A percentile compares a stretch with the other conserved stretches of the same genome.
Conservation (phyloP, 1,140 invertebrate species). For the Trichomalopsis sarcophagae region DNA sequence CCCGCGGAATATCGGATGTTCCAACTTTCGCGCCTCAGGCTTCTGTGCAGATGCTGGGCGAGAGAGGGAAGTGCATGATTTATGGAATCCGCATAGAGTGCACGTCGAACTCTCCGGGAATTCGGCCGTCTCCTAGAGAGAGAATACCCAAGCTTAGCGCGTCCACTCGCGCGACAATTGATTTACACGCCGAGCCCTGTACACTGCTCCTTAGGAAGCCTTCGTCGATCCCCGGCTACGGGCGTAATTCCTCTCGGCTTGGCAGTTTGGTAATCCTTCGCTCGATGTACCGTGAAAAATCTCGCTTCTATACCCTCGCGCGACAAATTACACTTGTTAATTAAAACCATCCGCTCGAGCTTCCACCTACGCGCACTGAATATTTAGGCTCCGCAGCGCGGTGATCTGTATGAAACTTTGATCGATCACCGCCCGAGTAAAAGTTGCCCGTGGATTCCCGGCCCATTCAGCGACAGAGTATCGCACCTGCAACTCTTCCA, state of each 20-base stretch:
- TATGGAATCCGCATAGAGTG: background rate
- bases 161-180: slow-evolving; percentile 68
- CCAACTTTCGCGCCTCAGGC: background rate
- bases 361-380: background rate
- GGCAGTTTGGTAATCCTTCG: background rate
- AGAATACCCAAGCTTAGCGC: slow-evolving; percentile 58
- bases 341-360: background rate
- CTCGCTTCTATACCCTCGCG: background rate
- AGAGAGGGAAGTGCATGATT: background rate
- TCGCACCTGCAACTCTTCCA: slow-evolving; percentile 63
- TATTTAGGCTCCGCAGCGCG: background rate
- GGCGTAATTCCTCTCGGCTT: background rate
- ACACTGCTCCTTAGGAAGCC: background rate
- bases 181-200: slow-evolving; percentile 60
- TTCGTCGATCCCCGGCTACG: background rate
- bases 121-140: slow-evolving; percentile 49
- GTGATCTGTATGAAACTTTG: slow-evolving; percentile 20
- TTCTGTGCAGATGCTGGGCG: background rate
- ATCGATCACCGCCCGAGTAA: slow-evolving; percentile 33
- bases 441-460: slow-evolving; percentile 10
- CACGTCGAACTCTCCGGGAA: slow-evolving; percentile 47
- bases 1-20: background rate
- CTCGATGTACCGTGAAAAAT: background rate
- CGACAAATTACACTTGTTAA: background rate
- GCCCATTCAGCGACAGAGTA: slow-evolving; percentile 6